Conservation (phyloP, 2,797 vertebrate genomes). For the Takifugu rubripes region DNA sequence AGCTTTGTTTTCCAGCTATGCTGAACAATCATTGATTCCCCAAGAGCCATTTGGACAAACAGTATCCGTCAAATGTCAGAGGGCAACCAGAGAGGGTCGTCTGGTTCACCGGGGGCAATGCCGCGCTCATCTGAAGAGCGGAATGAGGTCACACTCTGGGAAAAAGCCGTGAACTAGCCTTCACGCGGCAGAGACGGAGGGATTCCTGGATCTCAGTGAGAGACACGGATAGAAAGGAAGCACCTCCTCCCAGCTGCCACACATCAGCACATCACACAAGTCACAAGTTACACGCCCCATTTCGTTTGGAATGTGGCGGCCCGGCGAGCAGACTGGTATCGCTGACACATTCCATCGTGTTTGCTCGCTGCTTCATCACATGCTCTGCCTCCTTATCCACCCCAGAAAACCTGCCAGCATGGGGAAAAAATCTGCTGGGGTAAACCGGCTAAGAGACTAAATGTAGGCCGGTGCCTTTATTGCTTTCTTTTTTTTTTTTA, state of each 20-base stretch:
- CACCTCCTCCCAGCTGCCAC: constrained; percentile 51
- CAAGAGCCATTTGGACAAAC: constrained; percentile 33
- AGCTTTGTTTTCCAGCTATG: constrained; percentile 10
- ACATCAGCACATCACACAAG: constrained; percentile 62
- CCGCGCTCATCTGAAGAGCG: constrained; percentile 42
- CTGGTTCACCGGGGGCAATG: constrained; percentile 31
- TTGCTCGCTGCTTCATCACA: constrained; percentile 44
- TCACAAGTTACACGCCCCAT: constrained; percentile 67
- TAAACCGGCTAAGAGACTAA: background rate
- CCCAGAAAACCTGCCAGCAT: constrained; percentile 18
- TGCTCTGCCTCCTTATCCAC: constrained; percentile 34
- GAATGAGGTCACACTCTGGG: constrained; percentile 52
- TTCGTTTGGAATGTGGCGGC: constrained; percentile 53
- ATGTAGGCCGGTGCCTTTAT: too few relatives aligned
- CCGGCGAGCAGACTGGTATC: constrained; percentile 43
- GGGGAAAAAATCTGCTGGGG: constrained; percentile 3
- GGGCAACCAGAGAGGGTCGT: constrained; percentile 22
- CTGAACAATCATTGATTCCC: constrained; percentile 17
- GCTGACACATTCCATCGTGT: constrained; percentile 54
- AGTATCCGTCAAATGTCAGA: constrained; percentile 42
- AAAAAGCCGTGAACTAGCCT: constrained; percentile 32
- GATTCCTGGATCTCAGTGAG: constrained; percentile 36
- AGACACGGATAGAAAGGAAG: constrained; percentile 35
- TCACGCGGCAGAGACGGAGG: constrained; percentile 37
- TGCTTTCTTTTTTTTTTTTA: constrained; percentile 1